These are phyloP conservation scores for Drosophila merina DNA, from an alignment of 2,888 invertebrate genomes.

Conservation along the genomic window DNA sequence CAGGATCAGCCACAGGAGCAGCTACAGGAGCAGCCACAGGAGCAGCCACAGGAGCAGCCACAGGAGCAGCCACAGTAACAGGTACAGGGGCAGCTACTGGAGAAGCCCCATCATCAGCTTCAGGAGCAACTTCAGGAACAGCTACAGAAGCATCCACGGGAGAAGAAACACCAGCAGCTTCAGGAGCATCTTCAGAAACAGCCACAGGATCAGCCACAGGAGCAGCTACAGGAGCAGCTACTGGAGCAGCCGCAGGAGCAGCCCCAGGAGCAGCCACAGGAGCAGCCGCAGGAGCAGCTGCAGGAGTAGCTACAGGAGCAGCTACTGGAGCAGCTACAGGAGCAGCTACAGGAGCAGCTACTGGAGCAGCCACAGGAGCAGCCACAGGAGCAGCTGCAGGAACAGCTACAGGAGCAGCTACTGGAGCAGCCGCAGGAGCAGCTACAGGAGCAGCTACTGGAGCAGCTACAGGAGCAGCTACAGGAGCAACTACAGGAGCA, in stretches of 20 bases:
- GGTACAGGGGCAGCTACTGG: background rate
- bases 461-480: too few species aligned
- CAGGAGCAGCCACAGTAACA: background rate
- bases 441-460: background rate
- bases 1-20: background rate
- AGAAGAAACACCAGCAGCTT: background rate
- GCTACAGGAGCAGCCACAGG: background rate
- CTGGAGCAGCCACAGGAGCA: background rate
- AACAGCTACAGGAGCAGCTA: background rate
- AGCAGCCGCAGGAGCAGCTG: background rate
- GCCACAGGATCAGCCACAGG: background rate
- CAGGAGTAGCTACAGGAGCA: background rate
- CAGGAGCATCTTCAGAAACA: background rate
- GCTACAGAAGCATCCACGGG: background rate
- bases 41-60: background rate
- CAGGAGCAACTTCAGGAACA: background rate
- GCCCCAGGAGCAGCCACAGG: background rate
- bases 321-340: background rate
- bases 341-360: background rate
- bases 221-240: background rate
- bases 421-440: background rate
- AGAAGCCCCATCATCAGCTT: background rate
- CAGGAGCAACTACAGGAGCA: too few species aligned
- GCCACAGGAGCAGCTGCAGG: background rate
- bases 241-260: background rate